phyloP scores from a whole-genome alignment of 2,113 vertebrate species.

The Tiliqua scincoides region DNA sequence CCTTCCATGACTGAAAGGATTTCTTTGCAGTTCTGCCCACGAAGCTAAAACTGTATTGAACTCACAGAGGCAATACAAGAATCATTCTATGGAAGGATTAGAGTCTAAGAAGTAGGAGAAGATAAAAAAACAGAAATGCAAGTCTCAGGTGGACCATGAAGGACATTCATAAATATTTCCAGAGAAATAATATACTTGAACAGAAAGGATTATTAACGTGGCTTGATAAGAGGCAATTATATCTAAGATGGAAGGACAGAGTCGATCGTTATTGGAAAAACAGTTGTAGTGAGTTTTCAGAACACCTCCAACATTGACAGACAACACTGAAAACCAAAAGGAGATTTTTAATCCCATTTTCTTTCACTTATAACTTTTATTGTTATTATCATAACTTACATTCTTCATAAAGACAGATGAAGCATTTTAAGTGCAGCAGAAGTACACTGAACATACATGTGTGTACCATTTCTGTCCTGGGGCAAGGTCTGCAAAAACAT shows the following conservation, averaged over 20 bases:
- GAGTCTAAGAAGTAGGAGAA: conserved; percentile 9
- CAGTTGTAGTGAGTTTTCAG: conserved; percentile 30
- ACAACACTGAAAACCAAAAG: conserved; percentile 14
- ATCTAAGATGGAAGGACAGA: conserved; percentile 43
- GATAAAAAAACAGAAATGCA: conserved; percentile 42
- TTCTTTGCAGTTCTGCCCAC: conserved; percentile 28
- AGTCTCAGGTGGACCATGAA: conserved; percentile 37
- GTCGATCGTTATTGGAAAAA: conserved; percentile 19
- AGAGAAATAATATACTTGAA: conserved; percentile 59
- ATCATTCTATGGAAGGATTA: conserved; percentile 37
- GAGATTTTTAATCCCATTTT: background rate
- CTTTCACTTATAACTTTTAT: background rate
- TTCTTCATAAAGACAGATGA: no score
- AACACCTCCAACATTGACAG: conserved; percentile 19
- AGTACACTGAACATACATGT: no score
- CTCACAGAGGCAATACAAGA: conserved; percentile 45
- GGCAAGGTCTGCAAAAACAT: no score
- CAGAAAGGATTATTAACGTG: conserved; percentile 52
- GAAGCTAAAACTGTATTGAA: conserved; percentile 21
- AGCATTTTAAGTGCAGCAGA: no score
- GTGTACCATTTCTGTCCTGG: no score
- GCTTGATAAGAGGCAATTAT: no score
- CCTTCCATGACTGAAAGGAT: conserved; percentile 35
- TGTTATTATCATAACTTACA: background rate
- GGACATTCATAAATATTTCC: conserved; percentile 58